A percentile compares a stretch with the other conserved stretches of the same genome.
Conservation (phyloP, 2,888 invertebrate genomes). For the Drosophila mimetica region DNA sequence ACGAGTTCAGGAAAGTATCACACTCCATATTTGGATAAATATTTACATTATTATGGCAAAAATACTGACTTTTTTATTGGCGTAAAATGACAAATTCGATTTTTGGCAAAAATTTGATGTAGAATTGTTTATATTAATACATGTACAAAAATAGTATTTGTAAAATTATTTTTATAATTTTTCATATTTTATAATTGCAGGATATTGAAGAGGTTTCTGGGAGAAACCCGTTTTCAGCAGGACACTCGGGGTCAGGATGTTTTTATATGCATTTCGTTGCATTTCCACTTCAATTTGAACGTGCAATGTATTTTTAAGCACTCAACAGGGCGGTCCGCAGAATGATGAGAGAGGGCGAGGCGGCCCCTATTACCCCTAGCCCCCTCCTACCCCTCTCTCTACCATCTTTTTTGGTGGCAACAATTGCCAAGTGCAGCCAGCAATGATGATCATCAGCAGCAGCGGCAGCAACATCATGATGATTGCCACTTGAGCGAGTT, state of each 20-base stretch:
- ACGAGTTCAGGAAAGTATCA: no score
- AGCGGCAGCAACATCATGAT: conserved; percentile 47
- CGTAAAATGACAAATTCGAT: no score
- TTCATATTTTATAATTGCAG: not conserved
- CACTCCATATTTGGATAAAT: no score
- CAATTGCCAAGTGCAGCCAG: conserved; percentile 69
- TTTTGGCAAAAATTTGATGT: no score
- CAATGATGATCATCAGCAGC: conserved; percentile 50
- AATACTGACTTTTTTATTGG: no score
- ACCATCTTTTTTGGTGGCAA: conserved; percentile 50
- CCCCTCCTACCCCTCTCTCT: not conserved
- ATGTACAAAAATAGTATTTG: no score
- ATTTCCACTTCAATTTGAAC: conserved; percentile 74
- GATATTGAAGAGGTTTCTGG: not conserved
- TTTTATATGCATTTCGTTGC: conserved; percentile 56
- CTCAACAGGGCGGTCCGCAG: conserved; percentile 28
- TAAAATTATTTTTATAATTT: no score
- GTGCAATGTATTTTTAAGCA: conserved; percentile 75
- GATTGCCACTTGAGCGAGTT: conserved; percentile 67
- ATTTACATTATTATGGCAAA: no score
- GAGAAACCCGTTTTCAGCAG: conserved; percentile 5
- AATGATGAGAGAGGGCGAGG: not conserved
- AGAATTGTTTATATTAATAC: no score
- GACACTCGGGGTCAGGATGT: conserved; percentile 4
- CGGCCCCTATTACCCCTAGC: not conserved